phyloP scores from a whole-genome alignment of 2,113 vertebrate species.

The Callipepla californica region DNA sequence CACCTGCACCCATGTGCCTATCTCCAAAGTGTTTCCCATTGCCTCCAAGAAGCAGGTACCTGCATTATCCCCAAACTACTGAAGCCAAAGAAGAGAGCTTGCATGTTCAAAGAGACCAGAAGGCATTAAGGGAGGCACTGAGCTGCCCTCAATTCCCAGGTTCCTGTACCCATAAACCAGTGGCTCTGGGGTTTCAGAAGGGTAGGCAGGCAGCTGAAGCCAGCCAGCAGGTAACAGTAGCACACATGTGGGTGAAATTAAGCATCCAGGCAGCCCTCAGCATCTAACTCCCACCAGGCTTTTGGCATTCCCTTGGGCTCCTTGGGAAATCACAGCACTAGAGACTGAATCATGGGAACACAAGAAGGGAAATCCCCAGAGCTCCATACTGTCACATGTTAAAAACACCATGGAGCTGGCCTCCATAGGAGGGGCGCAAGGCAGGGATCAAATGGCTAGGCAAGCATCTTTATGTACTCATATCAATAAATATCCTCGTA shows the following conservation, averaged over 20 bases:
- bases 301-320: neutral
- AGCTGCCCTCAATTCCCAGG: neutral
- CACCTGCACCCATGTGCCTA: neutral
- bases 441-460: slow-evolving; percentile 35
- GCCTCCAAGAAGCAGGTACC: slow-evolving; percentile 30
- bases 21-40: neutral
- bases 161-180: neutral
- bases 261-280: neutral
- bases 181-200: neutral
- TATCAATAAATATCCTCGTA: slow-evolving; percentile 15
- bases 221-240: neutral
- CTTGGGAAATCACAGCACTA: neutral
- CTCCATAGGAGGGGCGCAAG: neutral
- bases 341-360: neutral
- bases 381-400: fast-evolving
- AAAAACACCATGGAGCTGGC: neutral
- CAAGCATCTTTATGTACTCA: slow-evolving; percentile 28
- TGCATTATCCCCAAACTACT: slow-evolving; percentile 2
- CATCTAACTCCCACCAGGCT: neutral
- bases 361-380: neutral
- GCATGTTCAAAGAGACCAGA: neutral
- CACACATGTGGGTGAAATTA: neutral
- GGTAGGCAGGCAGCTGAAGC: neutral
- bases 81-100: neutral
- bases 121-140: neutral